These are phyloP conservation scores for Aptenodytes patagonicus DNA, from an alignment of 2,113 vertebrate species.

Conservation along the genomic window DNA sequence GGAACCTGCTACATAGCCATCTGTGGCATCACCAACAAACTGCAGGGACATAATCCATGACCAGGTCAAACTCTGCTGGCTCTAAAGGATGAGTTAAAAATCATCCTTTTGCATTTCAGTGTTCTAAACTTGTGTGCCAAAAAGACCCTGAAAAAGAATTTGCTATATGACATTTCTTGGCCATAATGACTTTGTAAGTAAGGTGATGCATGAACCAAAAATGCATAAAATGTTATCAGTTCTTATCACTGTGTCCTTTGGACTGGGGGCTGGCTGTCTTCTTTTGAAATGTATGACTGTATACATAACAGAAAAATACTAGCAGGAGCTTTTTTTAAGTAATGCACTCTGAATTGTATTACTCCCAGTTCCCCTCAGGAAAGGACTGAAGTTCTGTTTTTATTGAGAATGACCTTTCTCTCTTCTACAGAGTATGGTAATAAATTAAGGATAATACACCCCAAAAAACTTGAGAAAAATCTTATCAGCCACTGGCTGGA, in stretches of 20 bases:
- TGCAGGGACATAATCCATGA: neutral
- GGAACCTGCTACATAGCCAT: neutral
- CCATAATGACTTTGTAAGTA: neutral
- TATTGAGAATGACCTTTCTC: neutral
- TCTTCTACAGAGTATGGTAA: neutral
- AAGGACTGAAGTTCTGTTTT: neutral
- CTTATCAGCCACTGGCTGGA: neutral
- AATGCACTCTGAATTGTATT: neutral
- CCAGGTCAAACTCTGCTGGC: neutral
- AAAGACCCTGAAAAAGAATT: neutral
- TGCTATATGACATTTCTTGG: neutral
- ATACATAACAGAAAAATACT: neutral
- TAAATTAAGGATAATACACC: neutral
- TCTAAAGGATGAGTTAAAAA: neutral
- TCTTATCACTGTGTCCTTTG: neutral
- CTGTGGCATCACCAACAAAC: neutral
- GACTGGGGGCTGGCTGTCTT: neutral
- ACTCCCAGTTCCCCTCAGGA: neutral
- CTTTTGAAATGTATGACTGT: neutral
- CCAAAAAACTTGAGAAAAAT: neutral
- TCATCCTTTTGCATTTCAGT: neutral
- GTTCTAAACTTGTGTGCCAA: neutral
- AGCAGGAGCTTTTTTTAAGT: neutral
- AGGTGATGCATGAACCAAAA: neutral
- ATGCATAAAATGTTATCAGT: neutral